Base-by-base conservation (phyloP, 2,797 vertebrate species). In the Tragopan temminckii region DNA sequence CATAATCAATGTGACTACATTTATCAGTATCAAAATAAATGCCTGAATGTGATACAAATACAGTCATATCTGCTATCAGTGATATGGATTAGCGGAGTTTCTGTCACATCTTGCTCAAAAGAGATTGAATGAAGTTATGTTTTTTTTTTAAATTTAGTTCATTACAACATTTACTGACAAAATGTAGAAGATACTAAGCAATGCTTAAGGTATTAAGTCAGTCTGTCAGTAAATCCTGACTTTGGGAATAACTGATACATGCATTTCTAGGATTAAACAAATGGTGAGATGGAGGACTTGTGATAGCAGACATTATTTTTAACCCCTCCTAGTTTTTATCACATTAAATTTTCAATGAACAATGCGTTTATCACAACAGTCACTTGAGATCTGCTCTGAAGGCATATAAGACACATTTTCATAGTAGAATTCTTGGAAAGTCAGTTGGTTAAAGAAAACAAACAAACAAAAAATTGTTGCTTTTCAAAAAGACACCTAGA, bases 101-200 rank as follows among this genome's bases (percentile, higher is more conserved):
- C 61, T 80, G 46, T 53, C 74, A 79, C 29, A 64, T 57, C 16
- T 86, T 79, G 8, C 45, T 91, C 24, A 70, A 48, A 86, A 84
- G 16, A 7, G 15, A 80, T 13, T 84, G 45, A 76, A 15, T 23
- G 31, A 77, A 84, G 13, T 68, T 42, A 31, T 2, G 1, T 40
- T 40, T 40, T 40, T n/a, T 46, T 53, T 79, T 80, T 48, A 29
- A 62, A 72, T 62, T 50, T 66, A 72, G 25, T 3, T n/a, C 52
- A 57, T n/a, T 57, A n/a, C 9, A 83, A 15, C 23, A 46, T 76
- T 82, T 59, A 21, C n/a, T 45, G 52, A 43, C 3, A 86, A 95
- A 88, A 64, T 2, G 0, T 11, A 50, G 29, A 80, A 42, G 29
- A 46, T 38, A 12, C 27, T 82, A 55, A 69, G 21, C 11, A 81